A percentile compares a stretch with the other conserved stretches of the same genome.
Conservation (phyloP, 2,113 vertebrate genomes). For the Naja naja region DNA sequence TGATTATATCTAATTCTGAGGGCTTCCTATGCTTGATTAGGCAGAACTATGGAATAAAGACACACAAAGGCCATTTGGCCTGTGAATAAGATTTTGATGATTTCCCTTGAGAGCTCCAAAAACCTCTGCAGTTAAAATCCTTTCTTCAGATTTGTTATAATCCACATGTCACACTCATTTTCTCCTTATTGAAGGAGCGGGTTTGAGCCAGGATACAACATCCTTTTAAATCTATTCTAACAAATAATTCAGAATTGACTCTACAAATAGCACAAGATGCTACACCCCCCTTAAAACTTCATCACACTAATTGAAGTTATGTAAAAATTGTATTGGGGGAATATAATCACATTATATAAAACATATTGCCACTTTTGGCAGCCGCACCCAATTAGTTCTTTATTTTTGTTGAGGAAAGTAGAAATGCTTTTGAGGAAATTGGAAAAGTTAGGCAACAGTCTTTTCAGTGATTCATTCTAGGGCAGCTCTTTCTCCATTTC, state of each 20-base stretch:
- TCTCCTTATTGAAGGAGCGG: neutral
- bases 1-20: neutral
- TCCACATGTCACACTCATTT: neutral
- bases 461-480: neutral
- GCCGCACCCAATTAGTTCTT: neutral
- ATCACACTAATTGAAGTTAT: neutral
- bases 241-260: neutral
- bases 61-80: neutral
- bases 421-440: neutral
- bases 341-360: neutral
- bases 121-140: slow-evolving; percentile 11
- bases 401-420: neutral
- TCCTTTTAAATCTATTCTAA: neutral
- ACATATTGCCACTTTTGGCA: neutral
- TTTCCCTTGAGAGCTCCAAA: slow-evolving; percentile 29
- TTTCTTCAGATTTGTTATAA: neutral
- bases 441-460: neutral
- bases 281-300: neutral
- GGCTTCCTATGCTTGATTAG: neutral
- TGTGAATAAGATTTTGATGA: slow-evolving; percentile 29
- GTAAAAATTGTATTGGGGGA: neutral
- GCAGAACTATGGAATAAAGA: slow-evolving; percentile 7
- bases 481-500: neutral
- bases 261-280: neutral
- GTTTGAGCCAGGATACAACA: neutral